Percentiles rank a stretch among this genome's conserved stretches.
Evolutionary conservation across 2,888 invertebrate genomes (phyloP).

Genomic region (Nasonovia ribisnigri): DNA sequence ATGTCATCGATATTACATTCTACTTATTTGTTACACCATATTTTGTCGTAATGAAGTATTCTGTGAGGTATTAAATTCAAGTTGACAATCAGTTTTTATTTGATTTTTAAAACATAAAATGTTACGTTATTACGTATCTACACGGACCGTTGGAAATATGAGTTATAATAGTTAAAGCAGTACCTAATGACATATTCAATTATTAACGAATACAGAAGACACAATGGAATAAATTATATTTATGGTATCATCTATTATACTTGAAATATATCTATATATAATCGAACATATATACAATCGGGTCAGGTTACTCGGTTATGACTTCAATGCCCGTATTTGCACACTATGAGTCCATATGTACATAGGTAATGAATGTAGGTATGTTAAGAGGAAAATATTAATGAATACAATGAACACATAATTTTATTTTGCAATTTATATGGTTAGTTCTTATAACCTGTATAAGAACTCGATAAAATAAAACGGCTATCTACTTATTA

Average conservation of each 20-base stretch:
- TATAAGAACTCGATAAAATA: neutral
- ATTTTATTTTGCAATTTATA: neutral
- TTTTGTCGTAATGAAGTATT: neutral
- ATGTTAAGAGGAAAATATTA: neutral
- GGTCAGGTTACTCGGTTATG: conserved; percentile 56
- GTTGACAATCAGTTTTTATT: neutral
- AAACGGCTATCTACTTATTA: neutral
- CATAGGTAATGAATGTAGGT: neutral
- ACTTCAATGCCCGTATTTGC: conserved; percentile 1
- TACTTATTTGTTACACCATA: neutral
- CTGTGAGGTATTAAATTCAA: neutral
- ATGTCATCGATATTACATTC: neutral
- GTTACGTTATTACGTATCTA: neutral
- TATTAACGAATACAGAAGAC: conserved; percentile 2
- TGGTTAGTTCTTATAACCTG: neutral
- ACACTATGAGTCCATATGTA: conserved; percentile 1
- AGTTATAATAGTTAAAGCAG: neutral
- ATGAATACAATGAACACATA: neutral
- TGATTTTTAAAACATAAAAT: neutral
- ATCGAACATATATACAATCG: conserved; percentile 4
- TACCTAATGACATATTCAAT: conserved; percentile 47
- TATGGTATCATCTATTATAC: conserved; percentile 36
- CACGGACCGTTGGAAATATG: neutral
- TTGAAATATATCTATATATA: conserved; percentile 5
- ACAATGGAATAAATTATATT: conserved; percentile 51